Base-by-base conservation (phyloP, 2,888 invertebrate genomes). In the Schizotus pectinicornis region DNA sequence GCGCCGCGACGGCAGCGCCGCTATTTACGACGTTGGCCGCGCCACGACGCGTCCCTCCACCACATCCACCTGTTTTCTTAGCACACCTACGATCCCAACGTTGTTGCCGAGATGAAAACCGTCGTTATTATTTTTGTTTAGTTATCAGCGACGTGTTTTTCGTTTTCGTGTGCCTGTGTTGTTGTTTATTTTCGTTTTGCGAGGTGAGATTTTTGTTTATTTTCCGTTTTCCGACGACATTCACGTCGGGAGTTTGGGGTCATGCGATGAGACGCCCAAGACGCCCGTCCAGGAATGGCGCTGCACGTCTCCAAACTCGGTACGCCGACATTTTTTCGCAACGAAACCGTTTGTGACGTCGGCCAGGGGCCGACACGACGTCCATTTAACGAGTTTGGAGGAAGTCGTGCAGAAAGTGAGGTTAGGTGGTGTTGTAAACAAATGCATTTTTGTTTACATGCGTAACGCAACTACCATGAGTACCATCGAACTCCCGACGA, bases 1-100 rank as follows among this genome's bases (percentile, higher is more conserved):
- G 79, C 79, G 78, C 75, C 77, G 77, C 77, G 78, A 78, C 78
- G 78, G 71, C 76, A 79, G 79, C 79, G 79, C 79, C 78, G 78
- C 72, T 77, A 78, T 76, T 79, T 79, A 70, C 77, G 78, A 76
- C 79, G 79, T 78, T 79, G 73, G 70, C 79, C 79, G 78, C 78
- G 78, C 77, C 79, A 77, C 77, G 78, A 78, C 79, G 78, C 77
- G 75, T 72, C 74, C 69, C 70, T 74, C 76, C 71, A 73, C 69
- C 68, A 65, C 52, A 67, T 72, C 77, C 77, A 77, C 77, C 78
- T 78, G 78, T 77, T 77, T 69, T 67, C 66, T 64, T 72, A 68
- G 72, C 74, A 73, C 68, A 69, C 59, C 59, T 69, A 71, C 68
- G 52, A 42, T 63, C 57, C 66, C 61, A 65, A 62, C 66, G 62